Base-by-base conservation (phyloP, 2,888 invertebrate species). In the Drosophila robusta region DNA sequence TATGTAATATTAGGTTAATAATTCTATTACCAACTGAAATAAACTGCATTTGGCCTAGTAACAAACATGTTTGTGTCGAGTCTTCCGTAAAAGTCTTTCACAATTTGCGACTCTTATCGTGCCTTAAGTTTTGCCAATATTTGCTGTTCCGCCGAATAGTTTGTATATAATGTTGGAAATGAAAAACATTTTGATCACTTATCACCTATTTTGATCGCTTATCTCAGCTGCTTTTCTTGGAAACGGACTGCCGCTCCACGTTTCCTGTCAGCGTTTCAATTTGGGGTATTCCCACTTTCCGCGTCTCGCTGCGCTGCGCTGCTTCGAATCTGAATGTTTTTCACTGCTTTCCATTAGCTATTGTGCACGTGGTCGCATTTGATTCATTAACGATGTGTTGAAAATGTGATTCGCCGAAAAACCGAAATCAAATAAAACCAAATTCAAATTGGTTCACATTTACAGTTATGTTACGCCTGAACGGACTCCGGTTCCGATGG, bases 361-460 rank as follows among this genome's bases (percentile, higher is more conserved):
- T 39, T 9, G 41, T 16, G 26, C n/a, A 26, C 46, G 45, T 51
- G 44, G 8, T 34, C 52, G 41, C 64, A 39, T 61, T 29, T 56
- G 14, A 41, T 47, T 42, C 52, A 62, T 75, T 78, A 83, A 88
- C 76, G 78, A 85, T 83, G 84, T 88, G 84, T 75, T 75, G 69
- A 78, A 80, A 75, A 80, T 73, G 57, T 58, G 70, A 70, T 78
- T 75, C 26, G 32, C 70, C 36, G 45, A 36, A 55, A 58, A 44
- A 3, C 9, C 18, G 8, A 29, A 29, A 29, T 8, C 1, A 11
- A 32, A 32, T 8, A 32, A 32, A 32, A 2, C 4, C 1, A 4
- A 34, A 58, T 58, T 62, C 45, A 63, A 86, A 87, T 84, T 84
- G 67, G 39, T 51, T 51, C 73, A 70, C 61, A 85, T 87, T 84